Base-by-base conservation (phyloP, 1,140 invertebrate genomes). In the Daktulosphaira vitifoliae region DNA sequence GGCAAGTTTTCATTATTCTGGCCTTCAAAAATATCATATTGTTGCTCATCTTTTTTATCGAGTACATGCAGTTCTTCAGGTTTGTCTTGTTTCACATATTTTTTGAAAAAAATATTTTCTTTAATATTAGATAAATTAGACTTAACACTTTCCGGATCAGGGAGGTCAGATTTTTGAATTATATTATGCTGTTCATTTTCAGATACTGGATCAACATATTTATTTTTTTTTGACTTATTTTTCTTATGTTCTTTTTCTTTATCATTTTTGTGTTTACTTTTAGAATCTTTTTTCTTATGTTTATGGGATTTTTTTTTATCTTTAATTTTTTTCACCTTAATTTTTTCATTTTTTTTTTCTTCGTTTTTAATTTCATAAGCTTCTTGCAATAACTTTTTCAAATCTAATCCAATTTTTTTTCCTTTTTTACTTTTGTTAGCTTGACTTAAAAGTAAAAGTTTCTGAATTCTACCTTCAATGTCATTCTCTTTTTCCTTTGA, bases 81-180 rank as follows among this genome's bases (percentile, higher is more conserved):
- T 62, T 62, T 62, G 29, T 62, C 56, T 33, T 20, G 56, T 62
- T 46, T 62, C 4, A 62, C 42, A 62, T 62, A 62, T 16, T 62
- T 62, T 48, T 62, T 62, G 46, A 62, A 62, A 39, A 62, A 62
- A 22, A 62, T 37, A 1, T 13, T 29, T 62, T 62, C 56, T 62
- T 62, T 62, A 20, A 62, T 46, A 48, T 8, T 37, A 26, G 42
- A 62, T 33, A 62, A 62, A 46, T 62, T 62, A 46, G 56, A 62
- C 44, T 62, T 62, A 62, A 62, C 56, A 62, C 56, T 62, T 37
- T 62, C 56, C 13, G 56, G 56, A 48, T 62, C 56, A 48, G 56
- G 56, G 5, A 62, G 56, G 44, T 42, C 46, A 1, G 56, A 62
- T n/a, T 62, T 62, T 48, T 62, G 56, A 0, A 29, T 2, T 16